These are phyloP conservation scores for Leucophenga montana DNA, from an alignment of 2,888 invertebrate species.

Conservation along the genomic window DNA sequence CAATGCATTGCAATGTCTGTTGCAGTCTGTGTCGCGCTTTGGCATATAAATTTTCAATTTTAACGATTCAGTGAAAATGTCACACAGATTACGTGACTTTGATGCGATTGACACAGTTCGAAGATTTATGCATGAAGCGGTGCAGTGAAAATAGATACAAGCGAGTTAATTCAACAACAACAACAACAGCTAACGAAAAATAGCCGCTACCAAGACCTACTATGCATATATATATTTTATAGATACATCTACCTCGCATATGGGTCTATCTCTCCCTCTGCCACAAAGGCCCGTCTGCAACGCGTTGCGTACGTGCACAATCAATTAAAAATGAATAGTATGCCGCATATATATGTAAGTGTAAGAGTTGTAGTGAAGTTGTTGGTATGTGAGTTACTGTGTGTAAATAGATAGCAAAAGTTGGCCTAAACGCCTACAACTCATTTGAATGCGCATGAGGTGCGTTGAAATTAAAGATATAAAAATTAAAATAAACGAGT, in stretches of 20 bases:
- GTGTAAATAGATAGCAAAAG: not conserved
- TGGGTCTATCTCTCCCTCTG: not conserved
- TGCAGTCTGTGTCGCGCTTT: slow-evolving; percentile 35
- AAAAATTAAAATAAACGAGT: slow-evolving; percentile 42
- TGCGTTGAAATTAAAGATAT: slow-evolving; percentile 36
- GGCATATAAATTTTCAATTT: slow-evolving; percentile 60
- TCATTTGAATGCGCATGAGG: slow-evolving; percentile 58
- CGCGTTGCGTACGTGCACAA: slow-evolving; percentile 27
- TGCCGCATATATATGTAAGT: slow-evolving; percentile 9
- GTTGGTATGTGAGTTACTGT: not conserved
- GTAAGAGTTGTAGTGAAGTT: not conserved
- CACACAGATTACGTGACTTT: slow-evolving; percentile 66
- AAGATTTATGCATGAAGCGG: slow-evolving; percentile 62
- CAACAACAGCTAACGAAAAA: not conserved
- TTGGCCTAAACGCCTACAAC: slow-evolving; percentile 48
- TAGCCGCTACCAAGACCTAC: slow-evolving; percentile 16
- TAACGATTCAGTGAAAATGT: slow-evolving; percentile 67
- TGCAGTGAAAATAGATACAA: slow-evolving; percentile 39
- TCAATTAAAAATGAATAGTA: slow-evolving; percentile 54
- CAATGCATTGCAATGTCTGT: too few relatives aligned
- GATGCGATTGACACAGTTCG: slow-evolving; percentile 66
- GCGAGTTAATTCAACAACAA: too few relatives aligned
- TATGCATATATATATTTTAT: slow-evolving; percentile 24
- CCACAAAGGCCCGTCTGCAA: not conserved
- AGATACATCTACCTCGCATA: not conserved